Base-by-base conservation (phyloP, 2,888 invertebrate genomes). In the Drosophila yooni region DNA sequence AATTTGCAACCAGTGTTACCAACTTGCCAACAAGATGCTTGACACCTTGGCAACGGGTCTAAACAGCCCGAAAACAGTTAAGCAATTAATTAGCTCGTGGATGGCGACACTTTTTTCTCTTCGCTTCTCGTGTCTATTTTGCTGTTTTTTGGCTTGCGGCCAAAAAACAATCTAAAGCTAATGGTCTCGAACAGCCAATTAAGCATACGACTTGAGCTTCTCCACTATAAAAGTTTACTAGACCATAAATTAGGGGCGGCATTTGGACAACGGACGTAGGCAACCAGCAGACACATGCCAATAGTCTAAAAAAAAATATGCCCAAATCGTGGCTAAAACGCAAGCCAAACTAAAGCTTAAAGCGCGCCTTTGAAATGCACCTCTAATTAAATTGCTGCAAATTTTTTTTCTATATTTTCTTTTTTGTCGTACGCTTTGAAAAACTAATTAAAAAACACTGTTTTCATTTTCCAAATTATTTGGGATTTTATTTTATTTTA, bases 11-110 rank as follows among this genome's bases (percentile, higher is more conserved):
- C 46, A 11, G 51, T n/a, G 61, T 57, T 64, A 52, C 46, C 69
- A 60, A 76, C 70, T 59, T 70, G 76, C 83, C 83, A 88, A 81
- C 77, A 88, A 74, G 86, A 76, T 71, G 70, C 63, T 85, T 74
- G 70, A 85, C 83, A 85, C 86, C 79, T 83, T 51, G 59, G 38
- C 51, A 63, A 52, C 58, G 50, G 21, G 27, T 54, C 43, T 43
- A 38, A 27, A 31, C 38, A 43, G 43, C 50, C n/a, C 33, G 8
- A n/a, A 68, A 46, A 79, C 53, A 79, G 64, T 74, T 72, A 57
- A 62, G 53, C 74, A 77, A 79, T 83, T 86, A 86, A 84, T 83
- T 83, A 70, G 71, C 57, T 79, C 68, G 71, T 65, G 36, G 53
- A 67, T 64, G 51, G 56, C 67, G 58, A 64, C 53, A 52, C 38